These are phyloP conservation scores for Nymphalis io DNA, from an alignment of 1,140 invertebrate genomes.

Conservation along the genomic window DNA sequence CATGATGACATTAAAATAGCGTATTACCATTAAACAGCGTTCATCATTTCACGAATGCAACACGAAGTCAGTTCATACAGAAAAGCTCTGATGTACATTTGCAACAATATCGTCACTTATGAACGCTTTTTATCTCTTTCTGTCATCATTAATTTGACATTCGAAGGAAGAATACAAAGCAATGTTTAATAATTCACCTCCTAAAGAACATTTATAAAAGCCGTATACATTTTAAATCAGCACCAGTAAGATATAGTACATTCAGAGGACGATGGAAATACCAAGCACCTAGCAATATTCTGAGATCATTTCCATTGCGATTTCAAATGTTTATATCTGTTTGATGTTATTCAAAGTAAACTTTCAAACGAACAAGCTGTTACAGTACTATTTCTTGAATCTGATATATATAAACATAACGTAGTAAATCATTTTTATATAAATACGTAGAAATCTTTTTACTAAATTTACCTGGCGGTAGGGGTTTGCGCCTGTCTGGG, in stretches of 20 bases:
- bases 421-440: constrained; percentile 16
- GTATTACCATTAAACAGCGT: no score
- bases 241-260: background rate
- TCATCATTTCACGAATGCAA: no score
- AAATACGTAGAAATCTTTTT: background rate
- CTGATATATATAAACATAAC: constrained; percentile 22
- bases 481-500: no score
- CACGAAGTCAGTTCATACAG: no score
- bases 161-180: no score
- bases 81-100: no score
- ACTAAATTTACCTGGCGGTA: no score
- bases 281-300: constrained; percentile 45
- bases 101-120: no score
- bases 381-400: constrained; percentile 29
- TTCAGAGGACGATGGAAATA: constrained; percentile 29
- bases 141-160: no score
- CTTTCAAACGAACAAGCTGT: constrained; percentile 35
- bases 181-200: no score
- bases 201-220: background rate
- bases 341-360: constrained; percentile 50
- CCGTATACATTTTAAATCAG: background rate
- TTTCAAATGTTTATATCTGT: constrained; percentile 56
- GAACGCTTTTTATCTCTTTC: no score
- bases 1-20: no score
- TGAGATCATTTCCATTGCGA: constrained; percentile 41